Base-by-base conservation (phyloP, 1,140 invertebrate species). In the Theocolax elegans region DNA sequence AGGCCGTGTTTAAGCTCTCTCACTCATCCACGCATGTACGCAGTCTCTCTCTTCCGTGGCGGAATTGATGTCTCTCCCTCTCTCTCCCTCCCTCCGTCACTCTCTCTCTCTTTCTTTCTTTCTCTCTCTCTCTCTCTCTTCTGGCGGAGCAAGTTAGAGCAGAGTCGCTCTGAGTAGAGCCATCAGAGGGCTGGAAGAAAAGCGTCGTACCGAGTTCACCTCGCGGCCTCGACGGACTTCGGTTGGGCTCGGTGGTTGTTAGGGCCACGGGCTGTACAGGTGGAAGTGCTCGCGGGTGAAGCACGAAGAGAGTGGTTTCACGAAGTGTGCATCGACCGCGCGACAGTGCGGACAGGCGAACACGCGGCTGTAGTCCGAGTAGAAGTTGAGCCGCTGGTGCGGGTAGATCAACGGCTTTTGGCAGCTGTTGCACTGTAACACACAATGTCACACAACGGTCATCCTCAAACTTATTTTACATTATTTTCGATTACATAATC, bases 281-380 rank as follows among this genome's bases (percentile, higher is more conserved):
- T 90, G 90, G 79, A 88, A 89, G 68, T 88, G 85, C 80, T 91
- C 89, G 83, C 92, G 91, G 75, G 91, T 90, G 88, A 92, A 94
- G 87, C 92, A 94, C 83, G 90, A 90, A 35, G 89, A 87, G 75
- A 97, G 85, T 15, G 94, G 93, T 86, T 97, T 97, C 69, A 97
- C 95, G 85, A 98, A 98, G 87, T 99, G 96, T 38, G 93, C 93
- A 86, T 97, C 96, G 70, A 95, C 88, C 15, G 91, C 90, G 74
- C 92, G 91, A 88, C 96, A 99, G 81, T 94, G 93, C 9, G 94
- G 95, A 86, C 97, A 99, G 65, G 92, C 91, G 77, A 96, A 91
- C 75, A 92, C 91, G 78, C 95, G 94, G 83, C 95, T 97, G 88
- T 97, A 98, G 86, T 98, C 95, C 75, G 95, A 97, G 89, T 95